phyloP scores from a whole-genome alignment of 2,797 vertebrate species.

The Leuciscus waleckii region DNA sequence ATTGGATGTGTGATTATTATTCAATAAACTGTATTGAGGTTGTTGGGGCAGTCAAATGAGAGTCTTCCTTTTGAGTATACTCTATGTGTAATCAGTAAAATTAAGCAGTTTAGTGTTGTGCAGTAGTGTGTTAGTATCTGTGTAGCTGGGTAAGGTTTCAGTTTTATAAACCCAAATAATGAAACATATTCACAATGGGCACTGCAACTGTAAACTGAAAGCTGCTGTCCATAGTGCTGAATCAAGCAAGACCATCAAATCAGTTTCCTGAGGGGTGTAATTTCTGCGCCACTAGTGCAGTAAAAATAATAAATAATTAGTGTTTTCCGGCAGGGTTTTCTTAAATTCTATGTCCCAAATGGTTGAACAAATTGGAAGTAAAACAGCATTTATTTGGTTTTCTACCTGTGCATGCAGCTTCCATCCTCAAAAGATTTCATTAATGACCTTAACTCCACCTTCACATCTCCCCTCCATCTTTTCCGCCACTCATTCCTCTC shows the following conservation, averaged over 20 bases:
- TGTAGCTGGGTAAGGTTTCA: neutral
- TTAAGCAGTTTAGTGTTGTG: neutral
- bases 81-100: neutral
- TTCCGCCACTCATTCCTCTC: neutral
- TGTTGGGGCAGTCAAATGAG: neutral
- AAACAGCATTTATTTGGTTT: neutral
- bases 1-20: neutral
- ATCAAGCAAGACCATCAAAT: conserved; percentile 3
- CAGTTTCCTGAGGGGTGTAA: neutral
- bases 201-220: neutral
- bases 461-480: neutral
- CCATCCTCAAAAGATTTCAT: neutral
- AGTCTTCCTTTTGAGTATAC: neutral
- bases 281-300: neutral
- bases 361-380: neutral
- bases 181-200: neutral
- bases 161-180: neutral
- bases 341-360: neutral
- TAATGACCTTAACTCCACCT: neutral
- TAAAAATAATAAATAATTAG: neutral
- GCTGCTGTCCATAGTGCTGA: conserved; percentile 24
- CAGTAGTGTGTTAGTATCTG: too few relatives aligned
- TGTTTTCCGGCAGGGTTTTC: neutral
- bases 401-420: neutral
- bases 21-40: neutral